Base-by-base conservation (phyloP, 2,797 vertebrate species). In the Oreortyx pictus region DNA sequence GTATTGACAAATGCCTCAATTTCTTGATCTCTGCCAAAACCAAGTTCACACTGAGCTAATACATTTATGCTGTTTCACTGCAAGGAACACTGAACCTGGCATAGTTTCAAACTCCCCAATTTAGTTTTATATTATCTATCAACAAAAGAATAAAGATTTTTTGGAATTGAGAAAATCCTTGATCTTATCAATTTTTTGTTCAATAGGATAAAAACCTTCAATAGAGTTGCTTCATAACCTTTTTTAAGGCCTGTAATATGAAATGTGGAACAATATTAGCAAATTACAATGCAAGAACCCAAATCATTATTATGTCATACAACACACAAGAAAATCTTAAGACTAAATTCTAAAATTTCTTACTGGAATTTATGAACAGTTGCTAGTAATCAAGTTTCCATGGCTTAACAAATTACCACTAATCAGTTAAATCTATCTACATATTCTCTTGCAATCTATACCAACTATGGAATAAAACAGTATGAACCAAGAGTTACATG, bases 401-500 rank as follows among this genome's bases (percentile, higher is more conserved):
- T 84, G 43, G 60, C 39, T 93, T 76, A 76, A 60, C 46, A 67
- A 76, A 25, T 68, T 90, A 59, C 39, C 25, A 20, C 68, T 68
- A 72, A 81, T 64, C 85, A 85, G 49, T 77, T 81, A 85, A 64
- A 81, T 77, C 54, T 81, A 25, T 81, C 57, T 72, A 77, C 31
- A 68, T 64, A 85, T 77, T 70, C 31, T 72, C 75, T 67, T 85
- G 60, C 66, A 81, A 73, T 54, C 60, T 80, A 76, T 24, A 62
- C 14, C n/a, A 93, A 52, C 71, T 85, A 85, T 49, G 50, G 35
- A 78, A 73, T 86, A 81, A 93, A 91, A 88, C 81, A 62, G 12
- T 67, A 74, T 54, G 61, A 91, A 88, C 46, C 15, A 74, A 82
- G 52, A 75, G 70, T 88, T 84, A 90, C 25, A 85, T 49, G 49